These are phyloP conservation scores for Aulostomus chinensis DNA, from an alignment of 2,797 vertebrate species.

Conservation along the genomic window DNA sequence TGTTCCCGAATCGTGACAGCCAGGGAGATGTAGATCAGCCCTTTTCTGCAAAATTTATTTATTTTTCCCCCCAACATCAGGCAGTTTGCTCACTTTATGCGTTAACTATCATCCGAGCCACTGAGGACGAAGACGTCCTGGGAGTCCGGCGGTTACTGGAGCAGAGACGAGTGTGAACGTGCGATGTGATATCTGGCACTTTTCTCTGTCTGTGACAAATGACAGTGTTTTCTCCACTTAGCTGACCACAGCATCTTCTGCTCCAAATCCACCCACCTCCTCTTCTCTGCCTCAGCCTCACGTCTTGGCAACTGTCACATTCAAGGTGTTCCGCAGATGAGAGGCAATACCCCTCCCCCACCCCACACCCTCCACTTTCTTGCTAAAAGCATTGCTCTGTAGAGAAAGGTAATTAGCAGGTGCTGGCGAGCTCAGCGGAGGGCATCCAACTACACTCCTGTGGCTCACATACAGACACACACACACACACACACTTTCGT, in stretches of 20 bases:
- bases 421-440: slow-evolving; percentile 85
- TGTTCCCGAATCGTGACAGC: slow-evolving; percentile 58
- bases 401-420: slow-evolving; percentile 96
- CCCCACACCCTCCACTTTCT: slow-evolving; percentile 53
- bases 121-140: slow-evolving; percentile 62
- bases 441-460: slow-evolving; percentile 85
- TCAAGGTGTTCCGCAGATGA: slow-evolving; percentile 99
- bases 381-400: slow-evolving; percentile 90
- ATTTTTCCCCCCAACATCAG: slow-evolving; percentile 24
- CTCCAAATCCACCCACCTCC: slow-evolving; percentile 75
- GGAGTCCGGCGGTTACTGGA: slow-evolving; percentile 62
- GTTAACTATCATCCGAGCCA: slow-evolving; percentile 55
- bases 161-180: slow-evolving; percentile 60
- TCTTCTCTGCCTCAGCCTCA: slow-evolving; percentile 87
- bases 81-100: slow-evolving; percentile 60
- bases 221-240: slow-evolving; percentile 88
- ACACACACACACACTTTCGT: slow-evolving; percentile 60
- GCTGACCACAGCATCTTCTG: slow-evolving; percentile 99
- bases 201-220: slow-evolving; percentile 79
- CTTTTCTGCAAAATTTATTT: slow-evolving; percentile 51
- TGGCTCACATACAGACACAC: slow-evolving; percentile 82
- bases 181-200: slow-evolving; percentile 71
- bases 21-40: slow-evolving; percentile 56
- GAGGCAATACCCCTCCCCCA: slow-evolving; percentile 88
- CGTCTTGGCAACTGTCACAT: slow-evolving; percentile 99